Conservation (phyloP, 2,113 vertebrate species). For the Danionella cerebrum region DNA sequence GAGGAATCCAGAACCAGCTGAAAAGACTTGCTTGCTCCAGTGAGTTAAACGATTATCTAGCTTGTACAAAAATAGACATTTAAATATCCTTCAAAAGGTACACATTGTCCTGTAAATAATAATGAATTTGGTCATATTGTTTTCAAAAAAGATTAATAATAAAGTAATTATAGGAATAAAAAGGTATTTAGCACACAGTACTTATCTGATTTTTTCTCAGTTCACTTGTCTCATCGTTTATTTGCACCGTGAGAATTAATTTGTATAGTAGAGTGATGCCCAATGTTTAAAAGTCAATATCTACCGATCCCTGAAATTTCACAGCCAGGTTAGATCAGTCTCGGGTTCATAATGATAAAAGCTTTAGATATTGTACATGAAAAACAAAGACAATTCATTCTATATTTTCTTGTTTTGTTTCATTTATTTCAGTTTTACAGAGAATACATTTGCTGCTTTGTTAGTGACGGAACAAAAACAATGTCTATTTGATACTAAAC, state of each 20-base stretch:
- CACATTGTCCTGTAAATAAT: too few relatives aligned
- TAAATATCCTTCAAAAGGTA: neutral
- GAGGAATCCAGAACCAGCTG: neutral
- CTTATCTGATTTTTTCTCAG: too few relatives aligned
- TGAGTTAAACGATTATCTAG: neutral
- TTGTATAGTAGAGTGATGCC: neutral
- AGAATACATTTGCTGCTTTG: too few relatives aligned
- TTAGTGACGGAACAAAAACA: too few relatives aligned
- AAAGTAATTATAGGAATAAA: too few relatives aligned
- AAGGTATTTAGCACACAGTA: too few relatives aligned
- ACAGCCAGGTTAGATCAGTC: slow-evolving; percentile 6
- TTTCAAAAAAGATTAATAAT: too few relatives aligned
- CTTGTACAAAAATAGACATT: neutral
- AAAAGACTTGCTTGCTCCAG: neutral
- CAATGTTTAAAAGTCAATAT: neutral
- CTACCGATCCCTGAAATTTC: neutral
- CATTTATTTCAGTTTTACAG: too few relatives aligned
- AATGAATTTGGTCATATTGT: too few relatives aligned
- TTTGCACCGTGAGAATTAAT: too few relatives aligned
- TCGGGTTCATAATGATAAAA: neutral
- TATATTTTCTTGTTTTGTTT: neutral
- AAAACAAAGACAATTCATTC: neutral
- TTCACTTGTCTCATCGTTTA: too few relatives aligned
- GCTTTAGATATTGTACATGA: neutral
- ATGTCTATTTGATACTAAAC: too few relatives aligned